Base-by-base conservation (phyloP, 2,888 invertebrate species). In the Opisthograptis luteolata region DNA sequence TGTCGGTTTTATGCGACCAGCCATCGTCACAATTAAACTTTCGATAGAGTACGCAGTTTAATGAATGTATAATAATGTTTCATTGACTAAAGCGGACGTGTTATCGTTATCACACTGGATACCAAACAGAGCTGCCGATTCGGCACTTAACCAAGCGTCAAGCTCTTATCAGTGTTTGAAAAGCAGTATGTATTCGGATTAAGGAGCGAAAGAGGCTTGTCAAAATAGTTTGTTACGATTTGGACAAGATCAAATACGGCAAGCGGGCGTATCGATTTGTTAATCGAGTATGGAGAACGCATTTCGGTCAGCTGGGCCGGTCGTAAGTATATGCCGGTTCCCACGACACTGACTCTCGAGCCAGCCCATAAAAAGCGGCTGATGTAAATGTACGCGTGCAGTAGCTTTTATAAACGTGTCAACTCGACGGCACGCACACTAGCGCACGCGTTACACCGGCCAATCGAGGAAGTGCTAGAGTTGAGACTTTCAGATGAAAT, bases 291-390 rank as follows among this genome's bases (percentile, higher is more conserved):
- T 82, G 86, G 84, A 87, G 85, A 87, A 80, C 90, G 89, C 87
- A 89, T 88, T 91, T 90, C 84, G 89, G 89, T 87, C 89, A 89
- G 89, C 88, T 87, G 89, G 77, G 81, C 77, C 75, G 77, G 72
- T 62, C 69, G 80, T 86, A 87, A 87, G 90, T 86, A 78, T 83
- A 87, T 85, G 90, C 86, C 75, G 83, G 87, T 91, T 91, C 90
- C 86, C 87, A 91, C 91, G 88, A 73, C 87, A 82, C 82, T 84
- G 84, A 87, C 83, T 84, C 79, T 80, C 79, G 83, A 79, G 76
- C 64, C 81, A 69, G 80, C 73, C 86, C 86, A 89, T 89, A 87
- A 90, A 87, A 89, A 89, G 86, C 80, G 79, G 74, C 70, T 82
- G 81, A 84, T 83, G 85, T 81, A 77, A 83, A 79, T 80, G 84